Percentiles rank a stretch among this genome's conserved stretches.
phyloP scores from a whole-genome alignment of 2,888 invertebrate species.

The Rambutsinella grinnellia region DNA sequence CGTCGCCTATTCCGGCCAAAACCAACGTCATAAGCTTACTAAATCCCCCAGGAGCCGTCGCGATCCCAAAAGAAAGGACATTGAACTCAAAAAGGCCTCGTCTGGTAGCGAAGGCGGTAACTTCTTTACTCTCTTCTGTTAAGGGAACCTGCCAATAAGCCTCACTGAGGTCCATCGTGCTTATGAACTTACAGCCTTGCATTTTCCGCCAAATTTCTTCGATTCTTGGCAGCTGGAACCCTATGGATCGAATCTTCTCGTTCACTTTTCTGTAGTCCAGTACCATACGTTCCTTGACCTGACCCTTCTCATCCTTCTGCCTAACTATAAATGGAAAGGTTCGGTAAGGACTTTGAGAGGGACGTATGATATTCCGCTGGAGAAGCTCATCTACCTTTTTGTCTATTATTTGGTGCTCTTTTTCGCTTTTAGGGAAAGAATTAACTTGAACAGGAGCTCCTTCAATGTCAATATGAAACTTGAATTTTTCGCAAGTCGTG shows the following conservation, averaged over 20 bases:
- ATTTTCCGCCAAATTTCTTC: neutral
- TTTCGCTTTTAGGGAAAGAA: constrained; percentile 4
- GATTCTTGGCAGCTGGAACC: neutral
- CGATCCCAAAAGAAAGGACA: neutral
- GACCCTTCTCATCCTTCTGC: neutral
- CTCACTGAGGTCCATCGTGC: neutral
- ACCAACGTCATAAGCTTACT: neutral
- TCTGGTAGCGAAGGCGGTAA: constrained; percentile 1
- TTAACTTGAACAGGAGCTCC: constrained; percentile 1
- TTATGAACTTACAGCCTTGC: neutral
- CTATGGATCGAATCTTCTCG: neutral
- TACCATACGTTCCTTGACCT: neutral
- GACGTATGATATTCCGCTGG: neutral
- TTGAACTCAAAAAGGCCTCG: neutral
- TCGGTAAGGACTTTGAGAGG: neutral
- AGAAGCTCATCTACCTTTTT: neutral
- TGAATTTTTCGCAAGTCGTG: neutral
- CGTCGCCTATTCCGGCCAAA: neutral
- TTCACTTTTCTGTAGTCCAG: neutral
- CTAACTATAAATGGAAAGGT: constrained; percentile 4
- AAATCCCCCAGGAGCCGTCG: neutral
- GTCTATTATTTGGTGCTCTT: constrained; percentile 7
- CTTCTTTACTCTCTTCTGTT: neutral
- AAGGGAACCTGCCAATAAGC: neutral
- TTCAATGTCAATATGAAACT: constrained; percentile 4